Percentiles rank a stretch among this genome's conserved stretches.
phyloP scores from a whole-genome alignment of 2,888 invertebrate genomes.

The Alcis repandata region DNA sequence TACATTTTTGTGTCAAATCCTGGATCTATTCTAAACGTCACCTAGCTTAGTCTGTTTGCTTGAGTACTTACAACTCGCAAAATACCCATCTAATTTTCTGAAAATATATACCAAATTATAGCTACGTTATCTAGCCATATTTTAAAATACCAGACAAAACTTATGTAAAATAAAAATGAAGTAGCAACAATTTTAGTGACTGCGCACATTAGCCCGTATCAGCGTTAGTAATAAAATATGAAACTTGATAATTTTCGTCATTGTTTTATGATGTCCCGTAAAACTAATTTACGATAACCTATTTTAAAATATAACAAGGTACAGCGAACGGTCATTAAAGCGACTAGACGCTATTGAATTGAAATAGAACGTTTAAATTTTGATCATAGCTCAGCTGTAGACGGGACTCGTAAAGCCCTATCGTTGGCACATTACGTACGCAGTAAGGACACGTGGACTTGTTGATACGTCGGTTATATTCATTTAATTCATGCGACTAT shows the following conservation, averaged over 20 bases:
- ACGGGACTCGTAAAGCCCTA: conserved; percentile 46
- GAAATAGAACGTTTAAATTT: conserved; percentile 46
- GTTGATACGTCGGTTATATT: background rate
- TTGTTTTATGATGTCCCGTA: conserved; percentile 33
- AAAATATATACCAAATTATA: background rate
- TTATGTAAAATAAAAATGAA: background rate
- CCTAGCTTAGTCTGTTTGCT: background rate
- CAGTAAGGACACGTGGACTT: conserved; percentile 22
- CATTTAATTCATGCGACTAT: background rate
- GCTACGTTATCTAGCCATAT: background rate
- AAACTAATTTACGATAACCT: conserved; percentile 42
- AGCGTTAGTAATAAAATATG: conserved; percentile 20
- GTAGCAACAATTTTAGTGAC: background rate
- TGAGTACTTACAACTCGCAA: background rate
- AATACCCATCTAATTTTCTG: background rate
- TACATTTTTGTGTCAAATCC: conserved; percentile 13
- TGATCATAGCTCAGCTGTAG: conserved; percentile 37
- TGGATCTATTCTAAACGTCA: background rate
- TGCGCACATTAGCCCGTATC: conserved; percentile 6
- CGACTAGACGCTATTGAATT: conserved; percentile 45
- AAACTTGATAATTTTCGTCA: conserved; percentile 39
- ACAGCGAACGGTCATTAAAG: conserved; percentile 37
- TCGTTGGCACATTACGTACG: background rate
- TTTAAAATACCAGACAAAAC: background rate
- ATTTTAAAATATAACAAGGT: conserved; percentile 39